Conservation (phyloP, 2,113 vertebrate species). For the Lichenostomus cassidix region DNA sequence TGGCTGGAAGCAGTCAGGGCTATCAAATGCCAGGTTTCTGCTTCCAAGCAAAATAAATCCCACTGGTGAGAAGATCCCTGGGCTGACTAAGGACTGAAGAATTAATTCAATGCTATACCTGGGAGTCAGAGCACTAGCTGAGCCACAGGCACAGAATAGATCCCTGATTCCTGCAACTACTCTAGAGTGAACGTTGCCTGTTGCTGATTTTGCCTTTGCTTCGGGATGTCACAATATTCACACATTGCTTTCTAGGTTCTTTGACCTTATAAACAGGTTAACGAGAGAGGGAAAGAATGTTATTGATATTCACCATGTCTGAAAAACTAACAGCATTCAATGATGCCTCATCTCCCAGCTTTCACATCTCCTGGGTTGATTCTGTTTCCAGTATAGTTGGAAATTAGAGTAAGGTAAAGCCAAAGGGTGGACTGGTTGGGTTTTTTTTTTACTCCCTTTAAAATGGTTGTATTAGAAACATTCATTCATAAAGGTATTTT, state of each 20-base stretch:
- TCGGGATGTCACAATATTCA: neutral
- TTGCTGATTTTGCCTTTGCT: neutral
- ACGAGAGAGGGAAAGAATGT: neutral
- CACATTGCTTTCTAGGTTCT: neutral
- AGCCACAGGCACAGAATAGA: neutral
- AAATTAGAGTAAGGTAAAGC: neutral
- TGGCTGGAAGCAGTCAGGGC: neutral
- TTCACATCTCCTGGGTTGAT: neutral
- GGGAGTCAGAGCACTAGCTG: neutral
- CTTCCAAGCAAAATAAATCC: neutral
- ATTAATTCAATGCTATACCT: neutral
- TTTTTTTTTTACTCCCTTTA: neutral
- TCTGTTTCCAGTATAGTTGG: neutral
- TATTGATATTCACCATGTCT: neutral
- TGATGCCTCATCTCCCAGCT: neutral
- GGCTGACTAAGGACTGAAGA: neutral
- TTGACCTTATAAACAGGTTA: conserved; percentile 17
- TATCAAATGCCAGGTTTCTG: neutral
- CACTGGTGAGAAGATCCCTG: neutral
- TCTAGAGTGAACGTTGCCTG: conserved; percentile 60
- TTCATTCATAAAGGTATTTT: neutral
- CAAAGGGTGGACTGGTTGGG: neutral
- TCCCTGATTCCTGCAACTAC: neutral
- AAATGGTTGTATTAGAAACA: neutral
- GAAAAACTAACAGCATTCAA: neutral